Evolutionary conservation across 2,797 vertebrate genomes (phyloP).

Genomic region (Pangasius sanitwongsei): DNA sequence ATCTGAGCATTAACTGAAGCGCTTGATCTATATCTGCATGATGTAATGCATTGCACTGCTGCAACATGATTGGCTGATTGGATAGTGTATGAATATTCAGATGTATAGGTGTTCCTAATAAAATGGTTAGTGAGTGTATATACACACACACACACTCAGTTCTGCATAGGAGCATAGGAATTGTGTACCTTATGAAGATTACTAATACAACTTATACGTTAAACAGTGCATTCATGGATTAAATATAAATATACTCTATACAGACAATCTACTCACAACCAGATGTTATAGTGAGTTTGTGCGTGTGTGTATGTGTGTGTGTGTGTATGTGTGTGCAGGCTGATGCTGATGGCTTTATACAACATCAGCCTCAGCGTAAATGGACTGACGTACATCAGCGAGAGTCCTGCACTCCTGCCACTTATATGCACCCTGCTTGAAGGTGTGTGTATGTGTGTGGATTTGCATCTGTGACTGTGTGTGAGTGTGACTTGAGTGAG

Average conservation of each 20-base stretch:
- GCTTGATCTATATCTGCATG: not conserved
- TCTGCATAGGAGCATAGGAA: not conserved
- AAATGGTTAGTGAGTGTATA: not conserved
- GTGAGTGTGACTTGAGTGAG: slow-evolving; percentile 29
- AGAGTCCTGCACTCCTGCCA: slow-evolving; percentile 79
- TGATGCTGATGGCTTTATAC: slow-evolving; percentile 93
- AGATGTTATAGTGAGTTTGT: not conserved
- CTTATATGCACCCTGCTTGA: slow-evolving; percentile 85
- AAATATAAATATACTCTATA: not conserved
- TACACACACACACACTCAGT: not conserved
- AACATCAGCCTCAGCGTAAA: slow-evolving; percentile 90
- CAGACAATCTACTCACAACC: not conserved
- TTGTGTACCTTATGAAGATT: not conserved
- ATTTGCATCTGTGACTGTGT: slow-evolving; percentile 23
- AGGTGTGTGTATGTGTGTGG: slow-evolving; percentile 70
- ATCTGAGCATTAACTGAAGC: not conserved
- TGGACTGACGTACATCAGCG: slow-evolving; percentile 86
- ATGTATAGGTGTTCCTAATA: not conserved
- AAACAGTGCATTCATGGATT: not conserved
- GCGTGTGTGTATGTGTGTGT: slow-evolving; percentile 52
- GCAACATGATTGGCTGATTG: not conserved
- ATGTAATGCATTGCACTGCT: not conserved
- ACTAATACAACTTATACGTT: not conserved
- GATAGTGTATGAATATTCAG: not conserved
- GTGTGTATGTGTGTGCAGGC: slow-evolving; percentile 65